phyloP scores from a whole-genome alignment of 2,797 vertebrate species.

The Rhyacichthys aspro region DNA sequence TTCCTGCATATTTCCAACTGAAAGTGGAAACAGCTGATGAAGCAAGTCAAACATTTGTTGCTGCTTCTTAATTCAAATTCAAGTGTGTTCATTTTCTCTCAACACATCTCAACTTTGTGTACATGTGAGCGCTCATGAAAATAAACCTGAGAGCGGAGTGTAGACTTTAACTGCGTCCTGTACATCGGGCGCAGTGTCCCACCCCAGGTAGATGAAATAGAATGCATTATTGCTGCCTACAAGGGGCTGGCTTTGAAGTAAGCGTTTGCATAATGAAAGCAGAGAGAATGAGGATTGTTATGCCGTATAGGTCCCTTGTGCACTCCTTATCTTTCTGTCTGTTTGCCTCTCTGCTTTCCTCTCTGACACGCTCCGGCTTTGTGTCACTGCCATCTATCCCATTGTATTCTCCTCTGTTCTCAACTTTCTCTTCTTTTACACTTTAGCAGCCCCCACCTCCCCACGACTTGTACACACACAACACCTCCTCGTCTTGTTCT shows the following conservation, averaged over 20 bases:
- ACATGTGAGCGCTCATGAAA: slow-evolving; percentile 16
- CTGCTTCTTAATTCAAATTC: no score
- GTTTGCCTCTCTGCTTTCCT: slow-evolving; percentile 38
- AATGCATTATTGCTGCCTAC: slow-evolving; percentile 75
- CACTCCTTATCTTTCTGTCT: slow-evolving; percentile 41
- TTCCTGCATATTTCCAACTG: not conserved
- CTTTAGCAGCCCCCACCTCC: slow-evolving; percentile 32
- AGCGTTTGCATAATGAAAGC: slow-evolving; percentile 76
- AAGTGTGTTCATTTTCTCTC: not conserved
- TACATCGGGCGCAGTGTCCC: slow-evolving; percentile 54
- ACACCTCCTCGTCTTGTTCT: slow-evolving; percentile 65
- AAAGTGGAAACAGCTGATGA: not conserved
- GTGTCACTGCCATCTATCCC: slow-evolving; percentile 16
- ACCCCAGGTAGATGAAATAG: slow-evolving; percentile 77
- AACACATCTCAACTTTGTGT: not conserved
- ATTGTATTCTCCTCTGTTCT: slow-evolving; percentile 12
- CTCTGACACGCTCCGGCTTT: slow-evolving; percentile 41
- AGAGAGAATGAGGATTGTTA: slow-evolving; percentile 71
- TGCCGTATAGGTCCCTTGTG: slow-evolving; percentile 57
- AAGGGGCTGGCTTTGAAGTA: slow-evolving; percentile 76
- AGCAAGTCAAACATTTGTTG: no score
- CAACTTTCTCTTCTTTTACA: slow-evolving; percentile 10
- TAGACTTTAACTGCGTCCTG: slow-evolving; percentile 35
- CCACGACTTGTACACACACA: slow-evolving; percentile 22
- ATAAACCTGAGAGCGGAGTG: slow-evolving; percentile 24